These are phyloP conservation scores for Dryomyza anilis DNA, from an alignment of 2,888 invertebrate genomes.

Conservation along the genomic window DNA sequence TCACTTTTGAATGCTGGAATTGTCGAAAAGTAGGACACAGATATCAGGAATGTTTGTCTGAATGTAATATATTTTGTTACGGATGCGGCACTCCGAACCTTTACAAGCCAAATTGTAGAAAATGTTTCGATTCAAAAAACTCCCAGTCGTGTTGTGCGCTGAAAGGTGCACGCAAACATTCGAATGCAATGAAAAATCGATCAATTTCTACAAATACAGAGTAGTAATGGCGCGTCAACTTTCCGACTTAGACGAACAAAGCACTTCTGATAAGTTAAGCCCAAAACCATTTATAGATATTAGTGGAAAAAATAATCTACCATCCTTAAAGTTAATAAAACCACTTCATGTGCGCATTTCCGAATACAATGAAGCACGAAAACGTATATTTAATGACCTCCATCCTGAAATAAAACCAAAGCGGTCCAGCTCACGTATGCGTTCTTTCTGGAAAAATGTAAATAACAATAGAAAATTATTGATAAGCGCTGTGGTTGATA, in stretches of 20 bases:
- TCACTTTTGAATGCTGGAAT: too few species aligned
- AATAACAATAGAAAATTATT: too few species aligned
- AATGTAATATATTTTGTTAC: too few species aligned
- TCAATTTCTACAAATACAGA: background rate
- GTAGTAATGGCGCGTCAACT: background rate
- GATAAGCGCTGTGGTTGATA: slow-evolving; percentile 16
- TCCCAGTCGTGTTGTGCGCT: slow-evolving; percentile 8
- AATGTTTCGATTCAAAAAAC: slow-evolving; percentile 22
- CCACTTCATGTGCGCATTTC: background rate
- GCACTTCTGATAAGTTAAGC: slow-evolving; percentile 4
- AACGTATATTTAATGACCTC: too few species aligned
- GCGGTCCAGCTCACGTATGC: slow-evolving; percentile 9
- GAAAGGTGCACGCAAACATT: slow-evolving; percentile 14
- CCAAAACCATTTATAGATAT: too few species aligned
- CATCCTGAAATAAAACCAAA: too few species aligned
- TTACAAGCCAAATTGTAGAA: too few species aligned
- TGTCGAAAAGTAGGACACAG: too few species aligned
- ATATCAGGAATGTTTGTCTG: too few species aligned
- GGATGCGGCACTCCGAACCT: too few species aligned
- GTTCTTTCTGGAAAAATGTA: slow-evolving; percentile 8
- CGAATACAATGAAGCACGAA: too few species aligned
- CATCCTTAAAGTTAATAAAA: background rate
- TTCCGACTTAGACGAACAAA: background rate
- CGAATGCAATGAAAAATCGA: background rate
- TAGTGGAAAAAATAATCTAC: background rate